Base-by-base conservation (phyloP, 2,113 vertebrate species). In the Zeus faber region DNA sequence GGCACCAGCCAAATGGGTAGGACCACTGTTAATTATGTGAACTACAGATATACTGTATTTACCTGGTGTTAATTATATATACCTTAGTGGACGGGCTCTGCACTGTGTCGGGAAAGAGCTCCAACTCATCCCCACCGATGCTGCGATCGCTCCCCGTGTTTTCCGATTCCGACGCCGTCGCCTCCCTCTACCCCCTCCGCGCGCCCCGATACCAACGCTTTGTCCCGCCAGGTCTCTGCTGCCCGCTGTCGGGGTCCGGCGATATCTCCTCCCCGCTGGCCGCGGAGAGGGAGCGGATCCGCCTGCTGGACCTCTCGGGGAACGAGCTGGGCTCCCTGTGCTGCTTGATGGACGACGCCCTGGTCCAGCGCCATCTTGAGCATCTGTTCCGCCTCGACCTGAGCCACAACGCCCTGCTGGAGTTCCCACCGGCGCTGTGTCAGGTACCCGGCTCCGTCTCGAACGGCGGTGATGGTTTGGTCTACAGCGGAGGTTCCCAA, bases 221-320 rank as follows among this genome's bases (percentile, higher is more conserved):
- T 37, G 10, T 27, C 13, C 0, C 29, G 6, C 18, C n/a, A 33
- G 56, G 49, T 35, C 0, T 62, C 3, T 2, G 5, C 21, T 63
- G 57, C 3, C 39, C 76, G 77, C 83, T 54, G 2, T 29, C 77
- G n/a, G 48, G 68, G 0, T 68, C 65, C 5, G 31, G 77, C 6
- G 93, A 96, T 26, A 91, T 78, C 66, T 76, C 82, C 14, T 88
- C 88, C 40, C 85, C 85, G 16, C 56, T 88, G 72, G 49, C 53
- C 29, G 85, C 79, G 44, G 95, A 97, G 61, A 89, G 70, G 81
- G 95, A 97, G 64, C 76, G 70, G 61, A 94, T 99, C 77, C 91
- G 86, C 22, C 90, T 94, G 45, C 71, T 99, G 51, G 96, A 98
- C 76, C 89, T 99, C 47, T 98, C 97, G 1, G 93, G 92, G 22